These are phyloP conservation scores for Typhlomys cinereus DNA, from an alignment of 2,113 vertebrate genomes.

Conservation along the genomic window DNA sequence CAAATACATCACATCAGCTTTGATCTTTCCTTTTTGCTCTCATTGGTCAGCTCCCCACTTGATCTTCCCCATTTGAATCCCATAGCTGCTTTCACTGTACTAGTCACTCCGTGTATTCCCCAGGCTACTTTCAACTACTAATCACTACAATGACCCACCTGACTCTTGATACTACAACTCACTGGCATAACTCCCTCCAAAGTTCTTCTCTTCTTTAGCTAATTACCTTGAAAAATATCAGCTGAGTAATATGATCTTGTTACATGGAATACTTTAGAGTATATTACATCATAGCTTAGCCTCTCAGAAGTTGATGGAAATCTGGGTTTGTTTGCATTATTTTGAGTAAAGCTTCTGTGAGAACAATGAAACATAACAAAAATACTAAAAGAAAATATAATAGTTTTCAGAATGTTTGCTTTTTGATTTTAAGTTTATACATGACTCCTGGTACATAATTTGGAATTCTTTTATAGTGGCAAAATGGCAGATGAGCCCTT, in stretches of 20 bases:
- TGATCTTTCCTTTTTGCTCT: neutral
- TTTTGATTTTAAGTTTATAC: no score
- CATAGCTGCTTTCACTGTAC: neutral
- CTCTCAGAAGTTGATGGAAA: no score
- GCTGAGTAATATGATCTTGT: no score
- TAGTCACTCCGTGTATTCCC: neutral
- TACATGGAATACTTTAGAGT: no score
- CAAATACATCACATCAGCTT: neutral
- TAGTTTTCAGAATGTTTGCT: no score
- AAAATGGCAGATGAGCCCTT: neutral
- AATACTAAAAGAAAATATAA: no score
- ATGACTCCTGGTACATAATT: no score
- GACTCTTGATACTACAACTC: neutral
- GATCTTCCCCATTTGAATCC: neutral
- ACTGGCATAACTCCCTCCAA: neutral
- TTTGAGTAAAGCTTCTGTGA: no score
- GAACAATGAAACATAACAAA: no score
- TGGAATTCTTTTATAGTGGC: no score
- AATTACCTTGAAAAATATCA: neutral
- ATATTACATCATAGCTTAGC: no score
- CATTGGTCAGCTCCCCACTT: neutral
- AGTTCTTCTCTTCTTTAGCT: neutral
- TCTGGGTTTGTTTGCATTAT: no score
- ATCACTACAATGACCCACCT: neutral
- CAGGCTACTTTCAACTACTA: neutral